Percentiles rank a stretch among this genome's conserved stretches.
Evolutionary conservation across 2,888 invertebrate genomes (phyloP).

Genomic region (Camptogramma bilineatum): DNA sequence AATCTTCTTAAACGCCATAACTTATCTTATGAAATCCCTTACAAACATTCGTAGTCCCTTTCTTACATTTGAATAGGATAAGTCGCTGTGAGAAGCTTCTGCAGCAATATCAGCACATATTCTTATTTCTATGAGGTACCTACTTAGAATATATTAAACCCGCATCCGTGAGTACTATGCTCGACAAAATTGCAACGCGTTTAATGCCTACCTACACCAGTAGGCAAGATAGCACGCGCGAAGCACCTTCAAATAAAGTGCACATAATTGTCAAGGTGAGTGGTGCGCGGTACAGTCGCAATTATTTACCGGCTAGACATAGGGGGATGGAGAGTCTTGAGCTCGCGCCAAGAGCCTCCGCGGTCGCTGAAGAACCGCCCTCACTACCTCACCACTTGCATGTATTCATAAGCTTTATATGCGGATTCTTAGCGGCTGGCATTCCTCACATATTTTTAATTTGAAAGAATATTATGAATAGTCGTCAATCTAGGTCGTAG

Average conservation of each 20-base stretch:
- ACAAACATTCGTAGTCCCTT: neutral
- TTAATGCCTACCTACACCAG: conserved; percentile 22
- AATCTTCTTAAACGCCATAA: neutral
- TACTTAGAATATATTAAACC: conserved; percentile 19
- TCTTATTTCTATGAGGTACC: conserved; percentile 8
- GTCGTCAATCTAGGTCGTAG: conserved; percentile 7
- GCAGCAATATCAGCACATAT: neutral
- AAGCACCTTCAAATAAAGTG: conserved; percentile 73
- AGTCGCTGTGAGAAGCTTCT: neutral
- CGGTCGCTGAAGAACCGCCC: conserved; percentile 64
- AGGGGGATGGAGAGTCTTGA: conserved; percentile 78
- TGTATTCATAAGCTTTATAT: conserved; percentile 62
- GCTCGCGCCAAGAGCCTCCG: conserved; percentile 66
- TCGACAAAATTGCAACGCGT: conserved; percentile 23
- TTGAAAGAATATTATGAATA: conserved; percentile 27
- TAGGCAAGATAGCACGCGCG: conserved; percentile 49
- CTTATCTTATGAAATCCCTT: neutral
- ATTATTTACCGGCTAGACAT: conserved; percentile 81
- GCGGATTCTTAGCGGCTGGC: conserved; percentile 31
- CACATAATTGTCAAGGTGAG: conserved; percentile 78
- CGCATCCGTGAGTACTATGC: conserved; percentile 7
- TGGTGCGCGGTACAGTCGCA: conserved; percentile 71
- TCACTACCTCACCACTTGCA: conserved; percentile 50
- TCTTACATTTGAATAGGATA: neutral
- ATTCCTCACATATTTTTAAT: conserved; percentile 29